Evolutionary conservation across 2,113 vertebrate genomes (phyloP).

Genomic region (Cephalopholis sonnerati): DNA sequence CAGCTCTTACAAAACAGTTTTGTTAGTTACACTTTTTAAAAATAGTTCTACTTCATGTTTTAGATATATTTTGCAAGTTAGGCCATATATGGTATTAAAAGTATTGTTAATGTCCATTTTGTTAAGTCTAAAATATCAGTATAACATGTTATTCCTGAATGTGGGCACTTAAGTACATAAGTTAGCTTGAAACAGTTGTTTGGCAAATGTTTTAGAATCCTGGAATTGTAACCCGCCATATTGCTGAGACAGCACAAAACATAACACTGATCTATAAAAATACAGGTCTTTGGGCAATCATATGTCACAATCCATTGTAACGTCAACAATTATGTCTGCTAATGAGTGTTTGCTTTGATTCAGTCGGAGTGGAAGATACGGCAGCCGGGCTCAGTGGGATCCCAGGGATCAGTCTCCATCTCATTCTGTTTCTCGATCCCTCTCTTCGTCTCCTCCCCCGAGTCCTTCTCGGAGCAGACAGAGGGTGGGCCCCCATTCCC

Average conservation of each 20-base stretch:
- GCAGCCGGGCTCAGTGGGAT: slow-evolving; percentile 35
- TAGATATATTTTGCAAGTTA: not conserved
- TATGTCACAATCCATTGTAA: not conserved
- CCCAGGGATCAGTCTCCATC: slow-evolving; percentile 52
- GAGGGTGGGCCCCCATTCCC: slow-evolving; percentile 50
- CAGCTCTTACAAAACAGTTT: not conserved
- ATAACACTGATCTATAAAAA: not conserved
- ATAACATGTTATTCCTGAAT: not conserved
- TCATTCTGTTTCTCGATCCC: slow-evolving; percentile 72
- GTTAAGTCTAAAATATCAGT: not conserved
- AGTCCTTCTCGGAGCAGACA: slow-evolving; percentile 63
- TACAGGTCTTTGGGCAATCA: not conserved
- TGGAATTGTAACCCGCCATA: not conserved
- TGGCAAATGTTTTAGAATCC: not conserved
- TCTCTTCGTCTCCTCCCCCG: slow-evolving; percentile 65
- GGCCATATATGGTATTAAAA: not conserved
- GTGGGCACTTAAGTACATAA: not conserved
- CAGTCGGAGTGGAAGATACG: slow-evolving; percentile 59
- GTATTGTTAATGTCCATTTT: not conserved
- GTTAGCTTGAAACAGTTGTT: not conserved
- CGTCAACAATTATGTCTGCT: not conserved
- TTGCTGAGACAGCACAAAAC: not conserved
- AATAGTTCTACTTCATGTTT: not conserved
- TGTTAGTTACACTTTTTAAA: not conserved
- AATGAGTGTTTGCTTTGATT: not conserved